Percentiles rank a stretch among this genome's conserved stretches.
Evolutionary conservation across 2,888 invertebrate species (phyloP).

Genomic region (Tineola bisselliella): DNA sequence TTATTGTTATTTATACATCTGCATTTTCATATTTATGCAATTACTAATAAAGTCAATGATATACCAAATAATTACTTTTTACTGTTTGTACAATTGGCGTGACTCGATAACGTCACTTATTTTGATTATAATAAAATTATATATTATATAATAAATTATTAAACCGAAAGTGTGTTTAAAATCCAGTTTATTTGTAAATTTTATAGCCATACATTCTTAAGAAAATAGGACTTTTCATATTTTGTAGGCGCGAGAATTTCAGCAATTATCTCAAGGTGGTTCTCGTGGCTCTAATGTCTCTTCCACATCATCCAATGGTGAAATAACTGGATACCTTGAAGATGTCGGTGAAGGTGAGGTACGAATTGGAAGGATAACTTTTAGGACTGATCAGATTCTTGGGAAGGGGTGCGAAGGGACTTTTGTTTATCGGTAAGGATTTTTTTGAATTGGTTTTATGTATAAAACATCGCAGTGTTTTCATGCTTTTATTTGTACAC

Average conservation of each 20-base stretch:
- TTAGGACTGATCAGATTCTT: conserved; percentile 83
- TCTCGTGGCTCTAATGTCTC: conserved; percentile 57
- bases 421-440: conserved; percentile 87
- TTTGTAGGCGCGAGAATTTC: conserved; percentile 70
- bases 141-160: no score
- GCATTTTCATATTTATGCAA: no score
- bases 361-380: conserved; percentile 88
- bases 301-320: conserved; percentile 38
- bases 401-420: conserved; percentile 99
- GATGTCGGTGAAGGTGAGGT: conserved; percentile 74
- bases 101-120: no score
- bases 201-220: not conserved
- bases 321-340: conserved; percentile 66
- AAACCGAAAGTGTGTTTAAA: no score
- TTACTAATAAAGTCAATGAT: no score
- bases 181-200: no score
- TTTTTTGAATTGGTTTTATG: not conserved
- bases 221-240: not conserved
- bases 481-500: no score
- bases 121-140: no score
- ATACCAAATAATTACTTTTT: no score
- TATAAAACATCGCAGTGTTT: no score
- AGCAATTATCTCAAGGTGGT: conserved; percentile 73
- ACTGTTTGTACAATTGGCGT: no score
- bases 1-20: no score